These are phyloP conservation scores for Tetrax tetrax DNA, from an alignment of 2,113 vertebrate species.

Conservation along the genomic window DNA sequence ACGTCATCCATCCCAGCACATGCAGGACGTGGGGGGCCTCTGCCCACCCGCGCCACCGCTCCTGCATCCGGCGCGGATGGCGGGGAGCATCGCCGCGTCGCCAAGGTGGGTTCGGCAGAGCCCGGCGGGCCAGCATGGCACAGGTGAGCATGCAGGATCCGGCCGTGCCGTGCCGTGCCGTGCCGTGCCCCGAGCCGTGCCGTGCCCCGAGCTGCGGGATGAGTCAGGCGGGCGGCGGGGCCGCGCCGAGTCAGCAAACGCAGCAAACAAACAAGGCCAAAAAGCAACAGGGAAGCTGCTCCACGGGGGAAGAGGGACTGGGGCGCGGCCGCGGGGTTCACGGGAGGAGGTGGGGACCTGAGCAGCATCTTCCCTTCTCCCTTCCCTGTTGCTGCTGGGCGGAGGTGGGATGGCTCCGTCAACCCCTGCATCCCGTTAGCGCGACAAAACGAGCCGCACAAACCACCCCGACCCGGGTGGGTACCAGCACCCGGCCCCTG, in stretches of 20 bases:
- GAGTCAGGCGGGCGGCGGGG: constrained; percentile 51
- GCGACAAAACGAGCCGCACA: accelerated
- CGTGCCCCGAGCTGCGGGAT: not conserved
- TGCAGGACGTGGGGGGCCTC: accelerated
- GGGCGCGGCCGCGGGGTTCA: accelerated
- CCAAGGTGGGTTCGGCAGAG: not conserved
- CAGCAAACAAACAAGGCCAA: constrained; percentile 38
- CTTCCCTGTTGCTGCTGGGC: not conserved
- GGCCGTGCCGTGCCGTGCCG: not conserved
- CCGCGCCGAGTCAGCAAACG: constrained; percentile 25
- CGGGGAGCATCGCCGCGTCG: accelerated
- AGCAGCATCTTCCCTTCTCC: not conserved
- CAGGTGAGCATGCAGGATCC: not conserved
- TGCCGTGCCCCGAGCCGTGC: not conserved
- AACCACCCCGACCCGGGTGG: not conserved
- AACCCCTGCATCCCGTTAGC: not conserved
- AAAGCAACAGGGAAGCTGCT: constrained; percentile 17
- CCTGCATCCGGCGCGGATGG: not conserved
- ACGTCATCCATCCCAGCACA: accelerated
- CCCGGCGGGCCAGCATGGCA: accelerated
- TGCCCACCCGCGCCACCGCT: accelerated
- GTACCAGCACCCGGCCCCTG: not conserved
- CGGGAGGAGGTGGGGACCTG: not conserved
- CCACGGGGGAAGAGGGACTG: not conserved
- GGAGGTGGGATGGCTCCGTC: not conserved